Evolutionary conservation across 2,888 invertebrate genomes (phyloP).

Genomic region (Acleris cristana): DNA sequence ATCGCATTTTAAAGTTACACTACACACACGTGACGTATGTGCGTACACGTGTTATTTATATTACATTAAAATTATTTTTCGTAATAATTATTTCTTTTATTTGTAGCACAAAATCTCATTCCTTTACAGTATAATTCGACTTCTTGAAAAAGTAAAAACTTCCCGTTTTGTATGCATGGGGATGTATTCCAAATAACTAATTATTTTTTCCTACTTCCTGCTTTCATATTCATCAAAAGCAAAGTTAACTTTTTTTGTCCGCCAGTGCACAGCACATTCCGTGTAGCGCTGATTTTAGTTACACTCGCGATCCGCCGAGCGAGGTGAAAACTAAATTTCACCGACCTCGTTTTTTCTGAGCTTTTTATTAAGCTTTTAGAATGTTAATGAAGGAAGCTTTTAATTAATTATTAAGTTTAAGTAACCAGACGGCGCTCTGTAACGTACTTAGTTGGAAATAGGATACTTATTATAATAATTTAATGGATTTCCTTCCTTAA

Average conservation of each 20-base stretch:
- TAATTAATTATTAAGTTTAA: slow-evolving; percentile 33
- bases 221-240: too few species aligned
- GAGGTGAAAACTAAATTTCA: slow-evolving; percentile 29
- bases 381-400: slow-evolving; percentile 29
- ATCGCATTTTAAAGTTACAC: too few species aligned
- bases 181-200: too few species aligned
- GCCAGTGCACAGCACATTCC: slow-evolving; percentile 4
- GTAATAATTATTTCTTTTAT: too few species aligned
- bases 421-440: slow-evolving; percentile 18
- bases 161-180: too few species aligned
- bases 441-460: slow-evolving; percentile 7
- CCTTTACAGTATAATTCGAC: too few species aligned
- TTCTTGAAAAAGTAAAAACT: too few species aligned
- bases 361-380: slow-evolving; percentile 22
- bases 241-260: slow-evolving; percentile 8
- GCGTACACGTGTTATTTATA: too few species aligned
- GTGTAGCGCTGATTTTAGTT: slow-evolving; percentile 23
- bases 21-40: too few species aligned
- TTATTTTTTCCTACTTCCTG: too few species aligned
- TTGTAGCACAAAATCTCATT: too few species aligned
- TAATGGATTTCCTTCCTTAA: slow-evolving; percentile 8
- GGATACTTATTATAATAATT: slow-evolving; percentile 27
- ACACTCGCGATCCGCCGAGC: slow-evolving; percentile 19
- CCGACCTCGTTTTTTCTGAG: slow-evolving; percentile 21
- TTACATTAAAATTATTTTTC: too few species aligned